Evolutionary conservation across 2,888 invertebrate genomes (phyloP), one percentile per base, ranked within the genome.

Genomic region (Zhengitettix transpicula): DNA sequence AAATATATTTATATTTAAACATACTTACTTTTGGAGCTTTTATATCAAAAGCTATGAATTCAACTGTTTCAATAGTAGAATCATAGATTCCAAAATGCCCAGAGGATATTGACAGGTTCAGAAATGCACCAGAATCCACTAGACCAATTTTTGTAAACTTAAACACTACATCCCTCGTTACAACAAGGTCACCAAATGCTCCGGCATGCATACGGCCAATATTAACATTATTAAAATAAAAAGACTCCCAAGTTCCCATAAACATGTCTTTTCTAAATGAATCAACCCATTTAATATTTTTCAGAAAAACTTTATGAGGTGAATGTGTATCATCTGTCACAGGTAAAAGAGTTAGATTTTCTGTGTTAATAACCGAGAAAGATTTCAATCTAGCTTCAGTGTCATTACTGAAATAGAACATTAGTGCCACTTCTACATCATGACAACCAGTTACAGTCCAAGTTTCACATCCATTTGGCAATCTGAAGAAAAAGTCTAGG

Each of bases 21-120:
- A 47, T 47, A 47, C 57, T 47, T 58, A 58, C 58, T n/a, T 58
- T 55, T 54, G 41, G 42, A 40, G 53, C 55, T 17, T 41, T n/a
- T 28, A 58, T 28, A 15, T 58, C 52, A 15, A 58, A 44, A 15
- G 53, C 16, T n/a, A 42, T 14, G 40, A 42, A 42, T 17, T 58
- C 58, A 15, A 58, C 42, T 12, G 40, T 55, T n/a, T 15, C 55
- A 16, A 58, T 54, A 14, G 17, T 42, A 28, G 17, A 55, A 12
- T 44, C 40, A 12, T 12, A 10, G 11, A 58, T 28, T 28, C 28
- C 16, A 42, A 54, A 16, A 9, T 57, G n/a, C n/a, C 57, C 51
- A n/a, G 54, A 16, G 11, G 54, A 14, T 28, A 42, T 17, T 12
- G n/a, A 40, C 17, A 58, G 12, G 40, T 42, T 28, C 28, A 17